Evolutionary conservation across 2,888 invertebrate species (phyloP).

Genomic region (Thalpophila matura): DNA sequence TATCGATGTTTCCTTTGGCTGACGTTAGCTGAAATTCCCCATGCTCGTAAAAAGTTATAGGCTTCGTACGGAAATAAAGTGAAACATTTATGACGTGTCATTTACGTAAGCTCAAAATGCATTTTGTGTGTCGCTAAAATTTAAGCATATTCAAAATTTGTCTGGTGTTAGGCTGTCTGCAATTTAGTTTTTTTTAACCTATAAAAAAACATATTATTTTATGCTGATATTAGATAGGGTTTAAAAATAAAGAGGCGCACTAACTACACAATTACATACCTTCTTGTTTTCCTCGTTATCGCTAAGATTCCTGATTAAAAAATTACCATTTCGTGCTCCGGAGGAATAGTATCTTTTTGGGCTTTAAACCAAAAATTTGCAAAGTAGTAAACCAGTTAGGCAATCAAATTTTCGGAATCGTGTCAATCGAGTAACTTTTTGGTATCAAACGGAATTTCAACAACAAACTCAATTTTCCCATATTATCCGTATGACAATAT

Average conservation of each 20-base stretch:
- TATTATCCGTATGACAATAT: slow-evolving; percentile 15
- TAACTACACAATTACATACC: too few relatives aligned
- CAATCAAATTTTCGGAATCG: slow-evolving; percentile 14
- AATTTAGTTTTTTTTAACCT: too few relatives aligned
- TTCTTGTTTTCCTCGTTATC: neutral
- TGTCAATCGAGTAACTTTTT: slow-evolving; percentile 32
- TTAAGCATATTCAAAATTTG: too few relatives aligned
- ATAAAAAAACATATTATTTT: too few relatives aligned
- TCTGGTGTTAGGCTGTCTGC: too few relatives aligned
- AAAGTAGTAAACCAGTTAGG: neutral
- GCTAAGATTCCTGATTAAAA: neutral
- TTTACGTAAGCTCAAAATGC: neutral
- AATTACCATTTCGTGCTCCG: too few relatives aligned
- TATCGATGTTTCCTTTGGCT: slow-evolving; percentile 4
- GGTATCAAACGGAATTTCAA: slow-evolving; percentile 21
- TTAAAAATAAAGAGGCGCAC: too few relatives aligned
- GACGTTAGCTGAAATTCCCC: slow-evolving; percentile 11
- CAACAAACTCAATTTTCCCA: slow-evolving; percentile 27
- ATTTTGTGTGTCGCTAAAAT: neutral
- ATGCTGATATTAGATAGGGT: too few relatives aligned
- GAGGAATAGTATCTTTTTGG: neutral
- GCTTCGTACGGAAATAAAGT: slow-evolving; percentile 20
- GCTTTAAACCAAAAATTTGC: neutral
- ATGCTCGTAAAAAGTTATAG: slow-evolving; percentile 41
- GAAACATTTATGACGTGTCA: slow-evolving; percentile 19